Base-by-base conservation (phyloP, 2,113 vertebrate genomes). In the Canis aureus region DNA sequence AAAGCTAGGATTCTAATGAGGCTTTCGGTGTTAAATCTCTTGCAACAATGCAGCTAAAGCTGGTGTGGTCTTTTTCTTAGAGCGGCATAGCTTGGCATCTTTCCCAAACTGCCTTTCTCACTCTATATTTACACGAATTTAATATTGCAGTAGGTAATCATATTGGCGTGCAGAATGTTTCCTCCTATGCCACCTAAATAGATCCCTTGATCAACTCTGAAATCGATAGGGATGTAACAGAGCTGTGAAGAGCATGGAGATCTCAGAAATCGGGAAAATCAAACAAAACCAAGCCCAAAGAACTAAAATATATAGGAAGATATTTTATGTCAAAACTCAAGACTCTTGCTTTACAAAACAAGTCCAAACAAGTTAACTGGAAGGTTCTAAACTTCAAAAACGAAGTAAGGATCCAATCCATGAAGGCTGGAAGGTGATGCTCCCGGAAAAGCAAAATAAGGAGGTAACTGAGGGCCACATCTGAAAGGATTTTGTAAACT, bases 401-500 rank as follows among this genome's bases (percentile, higher is more conserved):
- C 73, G 49, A 87, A 73, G 35, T 60, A 85, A 96, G 60, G 62
- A 92, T 69, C 67, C 27, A 73, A 71, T 82, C 81, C 71, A 62
- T 7, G 55, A 89, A 78, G 53, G n/a, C 49, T 91, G 16, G 94
- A 67, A 85, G 27, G 76, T 78, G 85, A 71, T 11, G 5, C 27
- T 82, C 86, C 86, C 67, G 92, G 92, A 96, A 97, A 93, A 82
- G 43, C 22, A 88, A 89, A 80, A 71, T 71, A 60, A 96, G 83
- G 84, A 80, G 29, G 17, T 17, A 86, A 87, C 92, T 87, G 84
- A 71, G n/a, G 23, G 29, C 10, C 74, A 10, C 9, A 11, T 13
- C 74, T 92, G 64, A 84, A 87, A 94, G 62, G 9, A 67, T 69
- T 83, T 73, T 90, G 3, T 84, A 81, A 95, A 94, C 25, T 87